Conservation (phyloP, 1,140 invertebrate species). For the Drosophila serrata region DNA sequence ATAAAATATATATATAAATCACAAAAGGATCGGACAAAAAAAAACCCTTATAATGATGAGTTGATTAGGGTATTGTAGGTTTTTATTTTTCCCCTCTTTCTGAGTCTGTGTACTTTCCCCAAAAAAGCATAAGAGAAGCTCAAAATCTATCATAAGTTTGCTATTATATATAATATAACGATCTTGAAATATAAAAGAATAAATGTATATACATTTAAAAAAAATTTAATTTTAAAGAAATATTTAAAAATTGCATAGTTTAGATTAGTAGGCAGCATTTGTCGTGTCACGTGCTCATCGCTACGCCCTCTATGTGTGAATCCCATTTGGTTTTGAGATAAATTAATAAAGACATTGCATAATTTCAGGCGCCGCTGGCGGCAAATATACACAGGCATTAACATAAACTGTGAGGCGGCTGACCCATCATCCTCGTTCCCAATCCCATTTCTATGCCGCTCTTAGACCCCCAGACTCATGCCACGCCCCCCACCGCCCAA, state of each 20-base stretch:
- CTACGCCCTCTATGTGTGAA: slow-evolving; percentile 23
- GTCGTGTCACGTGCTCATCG: slow-evolving; percentile 38
- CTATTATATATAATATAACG: too few relatives aligned
- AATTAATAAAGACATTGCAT: slow-evolving; percentile 83
- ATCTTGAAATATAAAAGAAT: too few relatives aligned
- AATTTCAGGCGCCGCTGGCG: slow-evolving; percentile 72
- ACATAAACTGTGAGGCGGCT: slow-evolving; percentile 70
- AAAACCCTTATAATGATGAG: background rate
- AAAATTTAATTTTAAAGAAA: too few relatives aligned
- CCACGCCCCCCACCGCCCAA: slow-evolving; percentile 7
- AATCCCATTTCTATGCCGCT: background rate
- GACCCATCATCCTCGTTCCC: slow-evolving; percentile 6
- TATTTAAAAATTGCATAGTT: too few relatives aligned
- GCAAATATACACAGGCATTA: slow-evolving; percentile 77
- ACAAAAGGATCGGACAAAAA: background rate
- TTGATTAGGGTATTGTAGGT: too few relatives aligned
- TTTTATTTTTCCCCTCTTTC: too few relatives aligned
- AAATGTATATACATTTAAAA: too few relatives aligned
- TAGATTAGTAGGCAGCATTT: background rate
- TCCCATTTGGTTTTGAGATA: slow-evolving; percentile 69
- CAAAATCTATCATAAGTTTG: too few relatives aligned
- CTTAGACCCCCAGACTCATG: background rate
- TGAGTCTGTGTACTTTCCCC: too few relatives aligned
- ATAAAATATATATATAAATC: background rate
- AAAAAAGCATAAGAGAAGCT: too few relatives aligned